Evolutionary conservation across 2,113 vertebrate species (phyloP).

Genomic region (Xiphophorus couchianus): DNA sequence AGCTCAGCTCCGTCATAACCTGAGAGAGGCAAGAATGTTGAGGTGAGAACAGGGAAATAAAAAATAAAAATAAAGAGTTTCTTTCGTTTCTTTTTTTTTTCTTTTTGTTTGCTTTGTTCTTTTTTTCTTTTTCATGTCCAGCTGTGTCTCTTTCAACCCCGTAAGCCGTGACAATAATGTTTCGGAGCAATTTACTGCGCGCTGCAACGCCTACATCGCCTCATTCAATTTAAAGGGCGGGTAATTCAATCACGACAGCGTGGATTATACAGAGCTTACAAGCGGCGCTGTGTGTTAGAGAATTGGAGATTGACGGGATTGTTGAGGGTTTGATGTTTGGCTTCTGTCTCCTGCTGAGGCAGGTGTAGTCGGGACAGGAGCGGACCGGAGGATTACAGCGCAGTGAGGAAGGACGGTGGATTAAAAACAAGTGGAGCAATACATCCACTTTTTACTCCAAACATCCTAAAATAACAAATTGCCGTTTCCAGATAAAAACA

Average conservation of each 20-base stretch:
- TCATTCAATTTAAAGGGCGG: conserved; percentile 55
- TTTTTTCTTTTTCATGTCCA: conserved; percentile 2
- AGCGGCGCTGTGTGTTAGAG: conserved; percentile 21
- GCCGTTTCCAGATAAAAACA: too few relatives aligned
- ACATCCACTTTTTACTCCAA: background rate
- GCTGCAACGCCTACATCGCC: conserved; percentile 32
- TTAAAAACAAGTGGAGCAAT: conserved; percentile 48
- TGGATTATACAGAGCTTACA: conserved; percentile 72
- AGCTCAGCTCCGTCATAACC: conserved; percentile 83
- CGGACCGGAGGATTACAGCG: conserved; percentile 20
- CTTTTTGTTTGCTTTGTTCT: background rate
- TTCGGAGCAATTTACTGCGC: conserved; percentile 41
- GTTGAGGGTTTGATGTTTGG: conserved; percentile 26
- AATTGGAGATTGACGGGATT: conserved; percentile 64
- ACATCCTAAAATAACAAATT: background rate
- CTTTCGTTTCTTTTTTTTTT: conserved; percentile 29
- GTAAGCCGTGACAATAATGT: conserved; percentile 57
- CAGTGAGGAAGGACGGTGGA: conserved; percentile 27
- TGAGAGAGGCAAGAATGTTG: conserved; percentile 28
- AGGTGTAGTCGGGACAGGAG: conserved; percentile 22
- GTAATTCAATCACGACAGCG: conserved; percentile 69
- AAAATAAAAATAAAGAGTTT: conserved; percentile 5
- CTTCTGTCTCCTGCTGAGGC: conserved; percentile 7
- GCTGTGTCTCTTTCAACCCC: conserved; percentile 19
- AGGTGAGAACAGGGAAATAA: conserved; percentile 12